Base-by-base conservation (phyloP, 2,888 invertebrate species). In the Drosophila algonquin region DNA sequence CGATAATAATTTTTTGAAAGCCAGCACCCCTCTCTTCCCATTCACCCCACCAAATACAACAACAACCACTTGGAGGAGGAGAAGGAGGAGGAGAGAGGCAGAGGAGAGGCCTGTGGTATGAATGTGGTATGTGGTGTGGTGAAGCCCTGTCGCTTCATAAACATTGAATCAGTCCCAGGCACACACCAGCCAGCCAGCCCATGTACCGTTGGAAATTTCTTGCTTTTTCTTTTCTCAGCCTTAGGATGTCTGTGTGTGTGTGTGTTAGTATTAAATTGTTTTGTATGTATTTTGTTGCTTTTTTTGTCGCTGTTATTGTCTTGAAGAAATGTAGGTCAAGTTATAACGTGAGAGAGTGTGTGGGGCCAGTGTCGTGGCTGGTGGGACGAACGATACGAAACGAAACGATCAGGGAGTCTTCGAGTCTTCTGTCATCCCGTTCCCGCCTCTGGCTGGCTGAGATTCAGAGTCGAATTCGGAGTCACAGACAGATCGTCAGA, bases 191-290 rank as follows among this genome's bases (percentile, higher is more conserved):
- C 30, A 63, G 18, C 47, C 70, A 72, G 72, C 63, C 62, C 77
- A 84, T 80, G 81, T 91, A 89, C 90, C 91, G 90, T 91, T 90
- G 89, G 89, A 90, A 91, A 90, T 90, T 89, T 90, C 90, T 90
- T 90, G 90, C 76, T 80, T 86, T 86, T 86, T 88, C 87, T 83
- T 90, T 84, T 89, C 83, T 84, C 84, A 73, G 35, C 57, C 40
- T 56, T 62, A 50, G 57, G 58, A 44, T 52, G 21, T 48, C 32
- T 57, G 32, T 45, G 53, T 56, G 53, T 24, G 52, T 52, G 27
- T 48, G 24, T 27, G 16, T 60, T 30, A 60, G 70, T 74, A 58
- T 73, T 69, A 73, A 75, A 69, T 73, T 68, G 87, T 64, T 79
- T 77, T 70, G 76, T 56, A 61, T 74, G 52, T 60, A 63, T 59